These are phyloP conservation scores for Acromyrmex echinatior DNA, from an alignment of 1,140 invertebrate species.

Conservation along the genomic window DNA sequence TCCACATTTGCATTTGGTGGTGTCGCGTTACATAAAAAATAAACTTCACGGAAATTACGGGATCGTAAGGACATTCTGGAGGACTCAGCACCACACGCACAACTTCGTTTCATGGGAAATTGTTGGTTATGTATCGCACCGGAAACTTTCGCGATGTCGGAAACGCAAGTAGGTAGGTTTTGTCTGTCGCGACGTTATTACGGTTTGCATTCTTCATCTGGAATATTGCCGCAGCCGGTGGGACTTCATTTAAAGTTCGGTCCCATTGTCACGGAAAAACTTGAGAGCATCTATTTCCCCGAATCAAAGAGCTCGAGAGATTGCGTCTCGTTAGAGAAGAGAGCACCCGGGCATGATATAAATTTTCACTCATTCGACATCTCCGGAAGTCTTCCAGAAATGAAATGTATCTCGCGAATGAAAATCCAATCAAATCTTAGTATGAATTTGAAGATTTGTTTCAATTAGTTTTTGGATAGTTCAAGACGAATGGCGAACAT, in stretches of 20 bases:
- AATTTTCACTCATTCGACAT: slow-evolving; percentile 49
- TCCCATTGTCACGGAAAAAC: slow-evolving; percentile 59
- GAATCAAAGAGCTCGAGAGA: slow-evolving; percentile 46
- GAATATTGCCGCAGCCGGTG: slow-evolving; percentile 55
- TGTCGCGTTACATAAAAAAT: slow-evolving; percentile 57
- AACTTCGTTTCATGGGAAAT: slow-evolving; percentile 18
- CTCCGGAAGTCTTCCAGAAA: slow-evolving; percentile 10
- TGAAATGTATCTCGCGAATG: slow-evolving; percentile 33
- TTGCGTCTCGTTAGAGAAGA: slow-evolving; percentile 54
- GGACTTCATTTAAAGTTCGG: slow-evolving; percentile 61
- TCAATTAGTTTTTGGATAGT: neutral
- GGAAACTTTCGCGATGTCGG: slow-evolving; percentile 49
- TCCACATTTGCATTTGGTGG: slow-evolving; percentile 72
- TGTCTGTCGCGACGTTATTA: slow-evolving; percentile 31
- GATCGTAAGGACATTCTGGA: slow-evolving; percentile 26
- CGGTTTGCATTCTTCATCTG: slow-evolving; percentile 55
- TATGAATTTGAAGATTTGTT: slow-evolving; percentile 23
- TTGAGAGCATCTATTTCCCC: slow-evolving; percentile 35
- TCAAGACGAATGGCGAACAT: neutral
- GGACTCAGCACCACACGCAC: neutral
- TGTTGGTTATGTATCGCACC: slow-evolving; percentile 63
- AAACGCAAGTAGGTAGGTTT: slow-evolving; percentile 69
- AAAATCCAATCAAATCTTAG: slow-evolving; percentile 1
- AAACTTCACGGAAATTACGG: slow-evolving; percentile 60
- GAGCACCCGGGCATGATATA: slow-evolving; percentile 41